Evolutionary conservation across 2,888 invertebrate species (phyloP), one percentile per base, ranked within the genome.

Genomic region (Diplazon laetatorius): DNA sequence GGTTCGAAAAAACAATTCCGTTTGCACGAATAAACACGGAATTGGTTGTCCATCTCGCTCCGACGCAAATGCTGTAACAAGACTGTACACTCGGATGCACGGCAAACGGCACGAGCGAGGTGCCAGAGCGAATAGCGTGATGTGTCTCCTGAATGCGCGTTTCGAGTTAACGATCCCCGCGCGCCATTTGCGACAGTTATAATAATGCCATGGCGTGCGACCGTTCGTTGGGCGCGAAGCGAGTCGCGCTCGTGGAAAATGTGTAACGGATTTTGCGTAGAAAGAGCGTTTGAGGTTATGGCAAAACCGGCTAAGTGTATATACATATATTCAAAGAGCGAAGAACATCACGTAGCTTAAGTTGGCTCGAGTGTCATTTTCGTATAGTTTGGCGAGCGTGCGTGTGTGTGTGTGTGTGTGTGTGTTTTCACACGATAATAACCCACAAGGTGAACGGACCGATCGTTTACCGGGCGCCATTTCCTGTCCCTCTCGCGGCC

Each of bases 151-250:
- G n/a, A 18, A 37, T 37, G n/a, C 42, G 2, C 35, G 14, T 25
- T 25, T 18, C 16, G 12, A n/a, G 20, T n/a, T n/a, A n/a, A 44
- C 42, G 52, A 44, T 69, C 44, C 50, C 22, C 4, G 30, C 63
- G 59, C 60, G 46, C 52, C 65, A 75, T 74, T 74, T 22, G 50
- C 66, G 65, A 78, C 78, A 78, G 78, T 78, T 78, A 78, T 78
- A 78, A 78, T 78, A 75, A 78, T 78, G 65, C 52, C n/a, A 18
- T 22, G 18, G 25, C 35, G 48, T 9, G 46, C 22, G 39, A 39
- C 25, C 12, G 22, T 65, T 42, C 48, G 37, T n/a, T 30, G 42
- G n/a, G n/a, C 46, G 5, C 10, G 10, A 30, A 35, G 60, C 62
- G 75, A 66, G 46, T 44, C n/a, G 52, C 42, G 57, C 25, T 18